phyloP scores from a whole-genome alignment of 2,888 invertebrate genomes.

The Amphipoea lucens region DNA sequence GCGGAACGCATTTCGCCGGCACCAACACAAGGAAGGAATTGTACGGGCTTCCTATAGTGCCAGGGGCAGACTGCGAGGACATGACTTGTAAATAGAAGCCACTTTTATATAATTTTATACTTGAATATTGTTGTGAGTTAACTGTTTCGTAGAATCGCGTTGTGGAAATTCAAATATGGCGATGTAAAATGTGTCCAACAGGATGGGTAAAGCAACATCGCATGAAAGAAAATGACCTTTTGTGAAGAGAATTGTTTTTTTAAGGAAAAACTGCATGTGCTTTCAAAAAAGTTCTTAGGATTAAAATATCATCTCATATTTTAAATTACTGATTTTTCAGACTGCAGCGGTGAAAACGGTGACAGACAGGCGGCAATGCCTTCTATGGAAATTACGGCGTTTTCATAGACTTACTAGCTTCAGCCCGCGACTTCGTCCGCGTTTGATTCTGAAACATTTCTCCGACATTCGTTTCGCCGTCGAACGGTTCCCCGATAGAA shows the following conservation, averaged over 20 bases:
- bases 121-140: constrained; percentile 19
- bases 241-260: neutral
- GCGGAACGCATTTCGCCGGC: constrained; percentile 25
- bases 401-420: too few species aligned
- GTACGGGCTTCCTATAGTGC: constrained; percentile 44
- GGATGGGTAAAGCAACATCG: neutral
- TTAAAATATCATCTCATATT: neutral
- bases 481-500: too few species aligned
- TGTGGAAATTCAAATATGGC: neutral
- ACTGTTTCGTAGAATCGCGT: neutral
- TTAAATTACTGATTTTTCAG: too few species aligned
- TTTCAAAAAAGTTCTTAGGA: neutral
- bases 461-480: too few species aligned
- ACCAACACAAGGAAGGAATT: constrained; percentile 34
- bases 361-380: too few species aligned
- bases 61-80: constrained; percentile 31
- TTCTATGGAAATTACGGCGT: too few species aligned
- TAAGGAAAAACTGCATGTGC: neutral
- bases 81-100: constrained; percentile 42
- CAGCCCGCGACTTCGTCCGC: too few species aligned
- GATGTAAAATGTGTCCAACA: neutral
- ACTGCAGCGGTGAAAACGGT: too few species aligned
- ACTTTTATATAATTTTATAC: constrained; percentile 29
- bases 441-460: too few species aligned
- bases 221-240: neutral